Evolutionary conservation across 2,113 vertebrate species (phyloP).

Genomic region (Amia ocellicauda): DNA sequence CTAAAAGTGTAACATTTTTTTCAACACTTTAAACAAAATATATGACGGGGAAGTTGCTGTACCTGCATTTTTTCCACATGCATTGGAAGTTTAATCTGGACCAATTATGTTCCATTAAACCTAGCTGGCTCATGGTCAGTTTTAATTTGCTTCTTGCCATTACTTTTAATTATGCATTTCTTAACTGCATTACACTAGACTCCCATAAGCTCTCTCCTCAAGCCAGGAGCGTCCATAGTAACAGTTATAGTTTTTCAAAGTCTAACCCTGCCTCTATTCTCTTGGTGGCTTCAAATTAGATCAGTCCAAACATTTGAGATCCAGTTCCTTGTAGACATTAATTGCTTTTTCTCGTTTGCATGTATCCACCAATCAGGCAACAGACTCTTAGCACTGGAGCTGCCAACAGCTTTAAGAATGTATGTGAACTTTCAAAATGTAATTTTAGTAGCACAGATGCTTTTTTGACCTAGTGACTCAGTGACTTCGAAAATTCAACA

Average conservation of each 20-base stretch:
- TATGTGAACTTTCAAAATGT: slow-evolving; percentile 35
- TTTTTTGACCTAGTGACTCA: slow-evolving; percentile 51
- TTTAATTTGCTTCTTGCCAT: slow-evolving; percentile 47
- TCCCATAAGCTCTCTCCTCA: slow-evolving; percentile 38
- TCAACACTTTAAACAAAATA: too few species aligned
- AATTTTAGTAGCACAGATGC: slow-evolving; percentile 41
- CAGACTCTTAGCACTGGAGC: slow-evolving; percentile 35
- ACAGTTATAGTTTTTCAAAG: slow-evolving; percentile 43
- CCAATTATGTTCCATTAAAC: slow-evolving; percentile 47
- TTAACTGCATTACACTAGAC: slow-evolving; percentile 31
- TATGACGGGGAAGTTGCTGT: too few species aligned
- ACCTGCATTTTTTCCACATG: slow-evolving; percentile 27
- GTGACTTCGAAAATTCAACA: slow-evolving; percentile 24
- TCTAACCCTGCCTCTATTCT: slow-evolving; percentile 24
- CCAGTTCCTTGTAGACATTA: slow-evolving; percentile 60
- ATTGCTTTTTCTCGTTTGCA: slow-evolving; percentile 36
- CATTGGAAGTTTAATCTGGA: slow-evolving; percentile 37
- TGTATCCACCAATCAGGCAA: slow-evolving; percentile 23
- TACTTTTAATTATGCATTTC: slow-evolving; percentile 48
- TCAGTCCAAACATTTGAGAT: slow-evolving; percentile 57
- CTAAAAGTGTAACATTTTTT: too few species aligned
- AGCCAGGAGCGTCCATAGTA: slow-evolving; percentile 26
- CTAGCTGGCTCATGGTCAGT: slow-evolving; percentile 49
- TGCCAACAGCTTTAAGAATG: slow-evolving; percentile 37
- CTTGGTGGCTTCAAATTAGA: slow-evolving; percentile 52